Percentiles rank a stretch among this genome's conserved stretches.
Conservation (phyloP, 2,888 invertebrate genomes). For the Orchesellides sinensis region DNA sequence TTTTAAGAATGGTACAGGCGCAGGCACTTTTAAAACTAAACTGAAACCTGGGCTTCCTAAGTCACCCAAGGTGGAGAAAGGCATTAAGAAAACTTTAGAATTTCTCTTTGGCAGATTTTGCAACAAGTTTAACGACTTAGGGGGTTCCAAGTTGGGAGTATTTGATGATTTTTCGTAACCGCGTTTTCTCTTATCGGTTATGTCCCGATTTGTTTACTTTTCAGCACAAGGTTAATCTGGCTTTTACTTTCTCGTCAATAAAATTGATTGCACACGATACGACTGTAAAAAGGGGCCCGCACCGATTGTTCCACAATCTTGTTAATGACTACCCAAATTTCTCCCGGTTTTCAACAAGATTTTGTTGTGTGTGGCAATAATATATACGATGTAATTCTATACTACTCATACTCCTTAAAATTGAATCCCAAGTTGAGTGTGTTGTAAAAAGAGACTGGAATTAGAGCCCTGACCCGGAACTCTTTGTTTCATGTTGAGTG, state of each 20-base stretch:
- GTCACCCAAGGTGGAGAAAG: not conserved
- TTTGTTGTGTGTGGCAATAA: slow-evolving; percentile 37
- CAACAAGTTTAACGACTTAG: slow-evolving; percentile 26
- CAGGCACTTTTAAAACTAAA: too few relatives aligned
- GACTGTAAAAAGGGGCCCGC: too few relatives aligned
- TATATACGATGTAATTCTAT: too few relatives aligned
- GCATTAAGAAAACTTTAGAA: too few relatives aligned
- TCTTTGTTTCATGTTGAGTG: slow-evolving; percentile 63
- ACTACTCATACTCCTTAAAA: too few relatives aligned
- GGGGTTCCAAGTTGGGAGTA: too few relatives aligned
- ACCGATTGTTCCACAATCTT: too few relatives aligned
- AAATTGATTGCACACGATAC: not conserved
- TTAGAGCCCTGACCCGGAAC: slow-evolving; percentile 62
- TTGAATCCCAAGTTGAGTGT: too few relatives aligned
- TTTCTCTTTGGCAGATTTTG: too few relatives aligned
- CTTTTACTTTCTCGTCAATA: not conserved
- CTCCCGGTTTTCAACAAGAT: slow-evolving; percentile 23
- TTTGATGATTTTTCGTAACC: not conserved
- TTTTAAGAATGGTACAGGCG: too few relatives aligned
- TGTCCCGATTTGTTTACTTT: slow-evolving; percentile 54
- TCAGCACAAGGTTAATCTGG: slow-evolving; percentile 44
- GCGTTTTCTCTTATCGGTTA: slow-evolving; percentile 13
- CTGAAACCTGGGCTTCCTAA: too few relatives aligned
- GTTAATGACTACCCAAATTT: not conserved
- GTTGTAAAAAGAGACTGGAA: not conserved